These are phyloP conservation scores for Papilio polyxenes DNA, from an alignment of 1,140 invertebrate genomes.

Conservation along the genomic window DNA sequence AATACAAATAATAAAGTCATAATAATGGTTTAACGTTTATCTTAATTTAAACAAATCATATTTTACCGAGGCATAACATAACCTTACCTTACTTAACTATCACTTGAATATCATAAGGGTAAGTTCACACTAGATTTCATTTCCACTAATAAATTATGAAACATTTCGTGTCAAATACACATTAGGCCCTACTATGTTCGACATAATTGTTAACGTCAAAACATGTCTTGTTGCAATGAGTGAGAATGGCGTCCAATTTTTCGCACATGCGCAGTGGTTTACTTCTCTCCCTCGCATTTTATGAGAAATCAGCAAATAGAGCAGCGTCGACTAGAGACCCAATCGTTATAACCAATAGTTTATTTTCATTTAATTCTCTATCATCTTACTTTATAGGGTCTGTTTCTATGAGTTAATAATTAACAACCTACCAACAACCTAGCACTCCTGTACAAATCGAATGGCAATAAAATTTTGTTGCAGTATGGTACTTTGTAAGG, in stretches of 20 bases:
- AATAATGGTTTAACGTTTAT: neutral
- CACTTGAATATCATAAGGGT: constrained; percentile 75
- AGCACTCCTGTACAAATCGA: neutral
- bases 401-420: neutral
- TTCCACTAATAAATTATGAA: constrained; percentile 59
- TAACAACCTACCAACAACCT: neutral
- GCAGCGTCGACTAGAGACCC: neutral
- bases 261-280: constrained; percentile 67
- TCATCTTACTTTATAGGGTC: neutral
- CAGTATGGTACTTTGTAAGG: neutral
- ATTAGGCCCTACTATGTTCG: constrained; percentile 62
- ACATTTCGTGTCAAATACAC: constrained; percentile 78
- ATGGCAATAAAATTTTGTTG: neutral
- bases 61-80: constrained; percentile 33
- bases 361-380: neutral
- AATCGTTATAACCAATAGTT: neutral
- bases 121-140: constrained; percentile 64
- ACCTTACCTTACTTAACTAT: constrained; percentile 46
- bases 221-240: constrained; percentile 68
- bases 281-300: constrained; percentile 15
- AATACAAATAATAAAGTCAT: neutral
- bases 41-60: neutral
- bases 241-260: constrained; percentile 72
- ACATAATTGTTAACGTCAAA: constrained; percentile 73
- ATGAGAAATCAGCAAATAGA: neutral